A percentile compares a stretch with the other conserved stretches of the same genome.
Evolutionary conservation across 2,797 vertebrate species (phyloP).

Genomic region (Pachyuromys duprasi): DNA sequence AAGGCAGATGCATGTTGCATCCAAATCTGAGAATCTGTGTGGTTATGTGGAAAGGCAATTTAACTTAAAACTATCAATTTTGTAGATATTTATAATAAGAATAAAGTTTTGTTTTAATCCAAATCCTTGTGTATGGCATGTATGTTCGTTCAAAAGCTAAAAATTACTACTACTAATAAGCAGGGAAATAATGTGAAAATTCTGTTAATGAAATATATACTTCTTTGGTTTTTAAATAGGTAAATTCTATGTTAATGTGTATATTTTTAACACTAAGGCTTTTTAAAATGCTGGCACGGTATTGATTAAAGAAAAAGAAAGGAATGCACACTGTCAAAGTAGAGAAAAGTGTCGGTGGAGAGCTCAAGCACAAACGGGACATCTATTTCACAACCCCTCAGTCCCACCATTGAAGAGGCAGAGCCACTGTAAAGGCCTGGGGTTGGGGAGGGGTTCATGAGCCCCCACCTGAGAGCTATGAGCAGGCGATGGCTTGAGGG

Average conservation of each 20-base stretch:
- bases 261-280: background rate
- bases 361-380: no score
- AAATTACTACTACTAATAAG: conserved; percentile 29
- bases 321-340: background rate
- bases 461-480: background rate
- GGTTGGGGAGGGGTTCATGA: background rate
- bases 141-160: background rate
- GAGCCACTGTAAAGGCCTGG: background rate
- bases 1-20: background rate
- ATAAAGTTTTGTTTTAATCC: background rate
- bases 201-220: background rate
- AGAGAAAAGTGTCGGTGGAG: background rate
- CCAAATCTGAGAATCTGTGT: background rate
- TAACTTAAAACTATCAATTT: conserved; percentile 20
- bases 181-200: background rate
- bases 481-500: background rate
- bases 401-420: background rate
- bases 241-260: conserved; percentile 27
- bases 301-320: background rate
- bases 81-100: background rate
- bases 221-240: conserved; percentile 47
- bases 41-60: conserved; percentile 14
- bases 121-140: background rate
- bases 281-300: background rate
- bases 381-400: background rate